Evolutionary conservation across 2,113 vertebrate genomes (phyloP).

Genomic region (Piaya cayana): DNA sequence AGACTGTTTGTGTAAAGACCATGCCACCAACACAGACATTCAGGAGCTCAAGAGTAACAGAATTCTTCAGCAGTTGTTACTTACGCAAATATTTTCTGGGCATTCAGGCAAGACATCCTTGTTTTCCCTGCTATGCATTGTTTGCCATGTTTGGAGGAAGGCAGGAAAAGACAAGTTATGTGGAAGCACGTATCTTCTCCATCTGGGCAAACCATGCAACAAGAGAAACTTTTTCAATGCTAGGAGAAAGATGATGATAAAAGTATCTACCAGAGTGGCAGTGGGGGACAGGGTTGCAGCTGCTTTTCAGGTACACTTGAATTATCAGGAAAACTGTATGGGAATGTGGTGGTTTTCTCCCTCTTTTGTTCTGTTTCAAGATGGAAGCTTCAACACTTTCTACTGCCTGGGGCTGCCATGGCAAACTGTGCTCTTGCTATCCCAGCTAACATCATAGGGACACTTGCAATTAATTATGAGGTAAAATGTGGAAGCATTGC

Average conservation of each 20-base stretch:
- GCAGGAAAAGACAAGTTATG: background rate
- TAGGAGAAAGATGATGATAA: background rate
- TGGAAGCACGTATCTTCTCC: background rate
- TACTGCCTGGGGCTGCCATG: background rate
- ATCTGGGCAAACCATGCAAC: background rate
- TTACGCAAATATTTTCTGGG: background rate
- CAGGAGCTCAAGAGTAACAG: background rate
- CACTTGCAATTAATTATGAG: background rate
- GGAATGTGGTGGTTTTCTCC: background rate
- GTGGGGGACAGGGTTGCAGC: too few relatives aligned
- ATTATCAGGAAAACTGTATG: background rate
- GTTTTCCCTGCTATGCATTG: fast-evolving
- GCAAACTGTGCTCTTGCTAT: background rate
- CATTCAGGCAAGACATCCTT: background rate
- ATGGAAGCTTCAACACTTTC: background rate
- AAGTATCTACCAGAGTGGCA: background rate
- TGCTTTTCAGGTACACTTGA: background rate
- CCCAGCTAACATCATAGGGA: background rate
- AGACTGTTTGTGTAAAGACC: too few relatives aligned
- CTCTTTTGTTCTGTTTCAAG: background rate
- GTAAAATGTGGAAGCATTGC: background rate
- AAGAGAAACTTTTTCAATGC: background rate
- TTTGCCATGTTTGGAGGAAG: background rate
- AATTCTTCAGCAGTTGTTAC: background rate
- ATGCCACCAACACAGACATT: background rate